phyloP scores from a whole-genome alignment of 2,888 invertebrate genomes.

The Sphinx pinastri region DNA sequence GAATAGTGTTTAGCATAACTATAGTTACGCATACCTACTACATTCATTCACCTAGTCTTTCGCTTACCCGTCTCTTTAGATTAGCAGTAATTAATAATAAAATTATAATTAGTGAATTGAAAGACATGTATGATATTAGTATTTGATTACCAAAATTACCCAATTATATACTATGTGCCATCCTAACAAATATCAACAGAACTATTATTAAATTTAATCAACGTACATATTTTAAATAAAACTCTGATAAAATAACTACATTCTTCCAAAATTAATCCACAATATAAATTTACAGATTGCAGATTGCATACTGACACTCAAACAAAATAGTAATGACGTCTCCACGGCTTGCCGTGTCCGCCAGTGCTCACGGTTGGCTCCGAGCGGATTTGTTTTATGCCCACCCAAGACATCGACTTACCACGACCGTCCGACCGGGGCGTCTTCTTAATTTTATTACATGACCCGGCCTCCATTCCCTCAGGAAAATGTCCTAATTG shows the following conservation, averaged over 20 bases:
- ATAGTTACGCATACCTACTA: too few relatives aligned
- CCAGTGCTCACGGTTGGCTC: constrained; percentile 55
- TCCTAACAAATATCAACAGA: too few relatives aligned
- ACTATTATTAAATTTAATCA: too few relatives aligned
- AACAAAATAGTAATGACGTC: constrained; percentile 34
- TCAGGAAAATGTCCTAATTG: constrained; percentile 78
- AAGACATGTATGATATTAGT: too few relatives aligned
- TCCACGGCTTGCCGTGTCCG: constrained; percentile 48
- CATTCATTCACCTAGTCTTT: too few relatives aligned
- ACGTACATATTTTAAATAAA: not conserved
- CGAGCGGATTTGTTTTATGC: constrained; percentile 80
- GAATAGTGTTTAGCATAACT: too few relatives aligned
- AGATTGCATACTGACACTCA: not conserved
- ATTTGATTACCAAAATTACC: too few relatives aligned
- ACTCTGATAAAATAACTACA: not conserved
- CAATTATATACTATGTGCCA: too few relatives aligned
- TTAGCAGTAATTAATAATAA: too few relatives aligned
- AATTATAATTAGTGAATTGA: too few relatives aligned
- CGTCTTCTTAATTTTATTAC: constrained; percentile 84
- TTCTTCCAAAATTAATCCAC: not conserved
- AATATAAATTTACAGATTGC: not conserved
- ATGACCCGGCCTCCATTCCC: constrained; percentile 63
- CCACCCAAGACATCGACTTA: constrained; percentile 76
- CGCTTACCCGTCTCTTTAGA: too few relatives aligned
- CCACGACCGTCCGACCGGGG: constrained; percentile 68